A percentile compares a stretch with the other conserved stretches of the same genome.
phyloP scores from a whole-genome alignment of 2,888 invertebrate genomes.

The Ormyrus rosae region DNA sequence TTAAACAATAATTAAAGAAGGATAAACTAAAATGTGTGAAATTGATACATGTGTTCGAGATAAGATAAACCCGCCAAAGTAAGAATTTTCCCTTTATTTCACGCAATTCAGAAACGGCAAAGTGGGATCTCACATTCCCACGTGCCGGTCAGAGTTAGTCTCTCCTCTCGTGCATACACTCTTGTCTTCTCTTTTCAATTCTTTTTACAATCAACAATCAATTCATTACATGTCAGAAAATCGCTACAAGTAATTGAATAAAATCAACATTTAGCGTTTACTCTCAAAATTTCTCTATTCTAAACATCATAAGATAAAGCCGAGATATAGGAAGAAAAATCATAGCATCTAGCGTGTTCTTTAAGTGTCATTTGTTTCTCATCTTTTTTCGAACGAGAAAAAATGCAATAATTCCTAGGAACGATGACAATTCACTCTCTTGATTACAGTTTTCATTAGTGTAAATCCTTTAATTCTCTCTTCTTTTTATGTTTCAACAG shows the following conservation, averaged over 20 bases:
- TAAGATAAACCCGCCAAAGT: constrained; percentile 47
- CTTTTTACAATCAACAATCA: constrained; percentile 54
- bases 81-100: constrained; percentile 58
- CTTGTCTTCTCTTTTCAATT: constrained; percentile 35
- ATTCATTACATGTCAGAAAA: constrained; percentile 42
- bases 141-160: constrained; percentile 44
- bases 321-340: constrained; percentile 45
- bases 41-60: constrained; percentile 8
- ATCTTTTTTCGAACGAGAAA: constrained; percentile 27
- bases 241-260: constrained; percentile 49
- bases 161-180: constrained; percentile 52
- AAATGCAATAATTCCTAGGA: constrained; percentile 40
- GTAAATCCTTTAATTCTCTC: background rate
- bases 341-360: constrained; percentile 42
- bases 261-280: constrained; percentile 51
- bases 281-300: constrained; percentile 44
- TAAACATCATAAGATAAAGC: constrained; percentile 43
- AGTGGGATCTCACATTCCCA: constrained; percentile 32
- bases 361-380: constrained; percentile 14
- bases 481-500: constrained; percentile 21
- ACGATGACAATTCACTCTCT: constrained; percentile 30
- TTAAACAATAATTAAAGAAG: constrained; percentile 9
- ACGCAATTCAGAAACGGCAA: constrained; percentile 51
- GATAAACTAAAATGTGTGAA: constrained; percentile 17
- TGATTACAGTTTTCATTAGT: background rate